A percentile compares a stretch with the other conserved stretches of the same genome.
phyloP scores from a whole-genome alignment of 2,888 invertebrate species.

The Masnerella sp. region DNA sequence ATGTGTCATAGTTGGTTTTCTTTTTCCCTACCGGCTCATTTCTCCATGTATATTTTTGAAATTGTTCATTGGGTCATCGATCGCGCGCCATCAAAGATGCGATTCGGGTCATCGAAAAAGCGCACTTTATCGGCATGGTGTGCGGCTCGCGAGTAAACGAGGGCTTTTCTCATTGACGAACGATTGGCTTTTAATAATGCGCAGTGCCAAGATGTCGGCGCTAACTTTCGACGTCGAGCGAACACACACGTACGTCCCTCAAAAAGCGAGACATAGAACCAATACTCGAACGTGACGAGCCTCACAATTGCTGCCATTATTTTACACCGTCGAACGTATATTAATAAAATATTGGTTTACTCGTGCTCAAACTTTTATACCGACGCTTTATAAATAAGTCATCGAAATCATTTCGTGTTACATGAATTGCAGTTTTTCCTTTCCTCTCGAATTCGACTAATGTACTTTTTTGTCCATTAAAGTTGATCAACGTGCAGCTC shows the following conservation, averaged over 20 bases:
- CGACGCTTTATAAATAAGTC: slow-evolving; percentile 40
- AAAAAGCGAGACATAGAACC: slow-evolving; percentile 45
- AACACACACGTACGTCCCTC: slow-evolving; percentile 42
- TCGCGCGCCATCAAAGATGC: slow-evolving; percentile 24
- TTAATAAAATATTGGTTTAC: slow-evolving; percentile 46
- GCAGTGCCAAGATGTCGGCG: slow-evolving; percentile 46
- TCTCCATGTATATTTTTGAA: background rate
- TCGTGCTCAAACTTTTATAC: slow-evolving; percentile 33
- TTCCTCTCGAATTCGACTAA: too few relatives aligned
- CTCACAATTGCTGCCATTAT: slow-evolving; percentile 47
- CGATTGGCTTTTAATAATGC: slow-evolving; percentile 57
- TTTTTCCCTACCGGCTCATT: background rate
- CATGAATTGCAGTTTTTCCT: too few relatives aligned
- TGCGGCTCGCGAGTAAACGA: slow-evolving; percentile 17
- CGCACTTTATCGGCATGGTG: slow-evolving; percentile 20
- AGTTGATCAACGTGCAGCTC: too few relatives aligned
- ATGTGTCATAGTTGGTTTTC: slow-evolving; percentile 29
- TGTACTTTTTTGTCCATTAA: too few relatives aligned
- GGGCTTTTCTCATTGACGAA: slow-evolving; percentile 38
- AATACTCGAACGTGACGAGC: slow-evolving; percentile 55
- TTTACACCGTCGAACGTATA: slow-evolving; percentile 45
- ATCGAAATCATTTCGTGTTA: slow-evolving; percentile 17
- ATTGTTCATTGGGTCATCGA: slow-evolving; percentile 18
- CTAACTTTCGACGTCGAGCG: slow-evolving; percentile 44
- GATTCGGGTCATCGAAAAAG: slow-evolving; percentile 13